Evolutionary conservation across 2,888 invertebrate species (phyloP), one percentile per base, ranked within the genome.

Genomic region (Achlya flavicornis): DNA sequence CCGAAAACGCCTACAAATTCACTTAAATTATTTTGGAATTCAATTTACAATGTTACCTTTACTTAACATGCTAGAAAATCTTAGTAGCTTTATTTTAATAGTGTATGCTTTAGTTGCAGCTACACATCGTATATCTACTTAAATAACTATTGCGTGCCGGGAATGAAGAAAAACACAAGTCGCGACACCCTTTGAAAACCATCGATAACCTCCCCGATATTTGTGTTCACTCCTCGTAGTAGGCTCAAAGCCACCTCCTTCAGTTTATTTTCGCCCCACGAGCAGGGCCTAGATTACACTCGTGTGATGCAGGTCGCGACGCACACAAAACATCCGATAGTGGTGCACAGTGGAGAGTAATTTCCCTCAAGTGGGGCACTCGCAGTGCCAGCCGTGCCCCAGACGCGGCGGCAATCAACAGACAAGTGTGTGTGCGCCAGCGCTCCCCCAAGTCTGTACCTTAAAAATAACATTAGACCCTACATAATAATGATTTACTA

Each of bases 301-400:
- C 77, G 74, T 73, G 74, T 77, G 78, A 79, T 79, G 79, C 80
- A 80, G 79, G 78, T 81, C 80, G 74, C 77, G 77, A 70, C 73
- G 73, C 69, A 73, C 79, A 85, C 86, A 85, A 86, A 85, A 86
- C 85, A 85, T 78, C 80, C 84, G 83, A 85, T 87, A 85, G 82
- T 74, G 74, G 79, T 75, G 71, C 78, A 83, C 81, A 78, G 85
- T 78, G 82, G 82, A 86, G 86, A 85, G 89, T 90, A 89, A 92
- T 91, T 89, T 90, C 85, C 80, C 79, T 86, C 87, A 87, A 91
- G 92, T 89, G 84, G 79, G 81, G 76, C 83, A 89, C 85, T 88
- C 80, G 73, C 73, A 70, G 70, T 64, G 64, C 64, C 43, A 66
- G 75, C 77, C 73, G 67, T 72, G 74, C 76, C 76, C 75, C 74